These are phyloP conservation scores for Cyaniris semiargus DNA, from an alignment of 2,888 invertebrate species.

Conservation along the genomic window DNA sequence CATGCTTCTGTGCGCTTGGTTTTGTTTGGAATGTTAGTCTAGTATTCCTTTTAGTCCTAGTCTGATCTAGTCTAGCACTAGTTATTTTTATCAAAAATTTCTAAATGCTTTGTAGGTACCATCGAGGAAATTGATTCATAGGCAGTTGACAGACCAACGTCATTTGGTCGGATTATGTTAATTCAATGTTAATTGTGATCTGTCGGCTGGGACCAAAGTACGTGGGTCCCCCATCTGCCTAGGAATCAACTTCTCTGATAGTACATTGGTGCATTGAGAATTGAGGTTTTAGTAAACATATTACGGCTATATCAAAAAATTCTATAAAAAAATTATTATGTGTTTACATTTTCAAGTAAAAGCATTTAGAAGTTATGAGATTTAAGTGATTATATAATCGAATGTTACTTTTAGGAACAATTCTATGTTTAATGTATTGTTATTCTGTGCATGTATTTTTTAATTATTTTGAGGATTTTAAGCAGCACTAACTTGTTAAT, in stretches of 20 bases:
- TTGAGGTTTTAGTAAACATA: no score
- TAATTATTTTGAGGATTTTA: background rate
- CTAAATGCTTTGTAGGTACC: background rate
- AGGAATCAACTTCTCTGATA: no score
- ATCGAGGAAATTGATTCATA: no score
- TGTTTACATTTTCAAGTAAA: background rate
- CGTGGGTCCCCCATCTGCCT: no score
- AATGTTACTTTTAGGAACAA: background rate
- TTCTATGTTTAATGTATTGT: background rate
- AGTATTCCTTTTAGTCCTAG: background rate
- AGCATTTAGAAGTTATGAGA: background rate
- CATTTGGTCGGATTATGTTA: no score
- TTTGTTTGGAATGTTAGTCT: background rate
- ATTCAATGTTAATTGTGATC: no score
- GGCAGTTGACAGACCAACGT: no score
- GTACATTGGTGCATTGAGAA: background rate
- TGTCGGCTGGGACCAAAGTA: no score
- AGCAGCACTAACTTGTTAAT: no score
- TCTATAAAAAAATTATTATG: background rate
- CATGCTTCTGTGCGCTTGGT: constrained; percentile 3
- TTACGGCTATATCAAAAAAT: no score
- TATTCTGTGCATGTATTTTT: background rate
- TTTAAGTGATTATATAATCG: background rate
- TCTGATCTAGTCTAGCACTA: background rate
- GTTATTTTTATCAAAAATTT: background rate